phyloP scores from a whole-genome alignment of 2,888 invertebrate species.

The Herminia tarsipennalis region DNA sequence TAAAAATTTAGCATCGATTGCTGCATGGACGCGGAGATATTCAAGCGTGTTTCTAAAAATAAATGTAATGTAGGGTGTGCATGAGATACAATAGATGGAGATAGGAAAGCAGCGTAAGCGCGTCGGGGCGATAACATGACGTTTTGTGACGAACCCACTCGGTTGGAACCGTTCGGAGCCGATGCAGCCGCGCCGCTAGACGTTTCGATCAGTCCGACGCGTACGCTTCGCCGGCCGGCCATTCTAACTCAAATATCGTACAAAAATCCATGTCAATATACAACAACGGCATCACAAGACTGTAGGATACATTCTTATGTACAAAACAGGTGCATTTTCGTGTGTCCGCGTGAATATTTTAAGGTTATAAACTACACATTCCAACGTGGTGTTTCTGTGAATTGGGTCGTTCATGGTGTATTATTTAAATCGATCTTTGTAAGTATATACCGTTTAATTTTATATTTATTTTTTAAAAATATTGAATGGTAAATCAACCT shows the following conservation, averaged over 20 bases:
- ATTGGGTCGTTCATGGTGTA: conserved; percentile 58
- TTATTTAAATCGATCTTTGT: conserved; percentile 37
- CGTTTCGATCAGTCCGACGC: conserved; percentile 49
- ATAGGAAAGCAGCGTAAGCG: conserved; percentile 61
- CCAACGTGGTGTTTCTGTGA: conserved; percentile 53
- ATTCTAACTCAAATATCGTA: conserved; percentile 41
- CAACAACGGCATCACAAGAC: conserved; percentile 18
- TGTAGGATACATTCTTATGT: conserved; percentile 13
- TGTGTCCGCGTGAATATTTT: conserved; percentile 44
- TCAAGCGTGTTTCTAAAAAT: conserved; percentile 13
- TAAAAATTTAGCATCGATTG: conserved; percentile 18
- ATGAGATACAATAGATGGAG: conserved; percentile 15
- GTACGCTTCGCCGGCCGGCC: conserved; percentile 65
- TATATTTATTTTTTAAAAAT: too few species aligned
- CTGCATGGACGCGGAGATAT: conserved; percentile 5
- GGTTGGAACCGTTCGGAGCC: conserved; percentile 41
- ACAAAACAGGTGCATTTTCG: conserved; percentile 28
- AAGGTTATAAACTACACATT: conserved; percentile 51
- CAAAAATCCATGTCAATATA: conserved; percentile 34
- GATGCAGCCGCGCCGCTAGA: conserved; percentile 50
- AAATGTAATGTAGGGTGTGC: conserved; percentile 21
- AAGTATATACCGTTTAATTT: too few species aligned
- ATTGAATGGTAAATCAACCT: too few species aligned
- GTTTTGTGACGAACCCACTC: conserved; percentile 55
- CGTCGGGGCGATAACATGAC: conserved; percentile 69